Base-by-base conservation (phyloP, 37 sponge, comb jelly and placozoan species). In the Geodia barretti region DNA sequence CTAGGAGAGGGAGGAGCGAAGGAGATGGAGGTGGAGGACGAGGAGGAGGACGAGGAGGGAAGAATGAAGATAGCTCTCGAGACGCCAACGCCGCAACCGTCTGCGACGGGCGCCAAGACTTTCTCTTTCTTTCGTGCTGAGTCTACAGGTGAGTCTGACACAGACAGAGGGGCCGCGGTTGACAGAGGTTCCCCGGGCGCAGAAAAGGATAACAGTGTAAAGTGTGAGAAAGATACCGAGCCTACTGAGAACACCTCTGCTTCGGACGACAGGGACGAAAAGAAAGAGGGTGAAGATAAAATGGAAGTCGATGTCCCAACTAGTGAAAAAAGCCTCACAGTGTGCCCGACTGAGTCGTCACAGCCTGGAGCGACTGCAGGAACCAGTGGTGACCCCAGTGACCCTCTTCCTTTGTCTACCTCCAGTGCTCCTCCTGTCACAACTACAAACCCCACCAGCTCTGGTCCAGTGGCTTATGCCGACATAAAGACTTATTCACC, bases 231-330 rank as follows among this genome's bases (percentile, higher is more conserved):
- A 58, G 11, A 58, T 19, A 58, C 20, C 26, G 26, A 24, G n/a
- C 7, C 7, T 14, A 29, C n/a, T n/a, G n/a, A n/a, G n/a, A n/a
- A n/a, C n/a, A n/a, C n/a, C n/a, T n/a, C n/a, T n/a, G n/a, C n/a
- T n/a, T n/a, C n/a, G n/a, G n/a, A n/a, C n/a, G n/a, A n/a, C 54
- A 47, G 11, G 14, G 14, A 47, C 7, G 54, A 47, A 14, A 14
- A 47, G 7, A 47, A 17, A 47, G 54, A 47, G 14, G 54, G 54
- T 47, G 54, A 47, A 14, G 54, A 14, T n/a, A n/a, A n/a, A 14
- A 47, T 47, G 54, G 54, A 65, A 8, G 31, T 29, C 67, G 67
- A 30, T 23, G 67, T 65, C 67, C n/a, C 75, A n/a, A 39, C 30
- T 47, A 14, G 14, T 17, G 14, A 47, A 14, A n/a, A n/a, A n/a